Evolutionary conservation across 2,113 vertebrate species (phyloP), one percentile per base, ranked within the genome.

Genomic region (Procavia capensis): DNA sequence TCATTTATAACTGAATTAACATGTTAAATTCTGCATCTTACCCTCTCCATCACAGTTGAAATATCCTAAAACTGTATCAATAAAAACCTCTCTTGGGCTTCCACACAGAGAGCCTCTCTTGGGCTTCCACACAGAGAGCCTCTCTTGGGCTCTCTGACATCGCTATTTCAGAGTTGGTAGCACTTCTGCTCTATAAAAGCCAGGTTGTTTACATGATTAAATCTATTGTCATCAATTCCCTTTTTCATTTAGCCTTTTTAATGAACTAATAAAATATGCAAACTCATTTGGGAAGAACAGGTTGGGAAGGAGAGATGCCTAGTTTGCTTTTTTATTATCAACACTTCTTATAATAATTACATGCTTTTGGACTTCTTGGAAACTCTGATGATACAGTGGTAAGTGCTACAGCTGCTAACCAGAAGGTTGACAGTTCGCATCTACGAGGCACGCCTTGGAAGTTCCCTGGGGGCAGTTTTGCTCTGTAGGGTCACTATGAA

Each of bases 1-100:
- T 93, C 36, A 45, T 75, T 80, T 36, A 68, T 17, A 92, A 47
- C 41, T 82, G 76, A 94, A 70, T 79, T 61, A 91, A 91, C 93
- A 83, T 27, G n/a, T 41, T 83, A 27, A 9, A 43, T 76, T 41
- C 41, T 27, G 14, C 86, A 64, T 84, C 89, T 91, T 39, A 29
- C 54, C 9, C 24, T 9, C 50, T 81, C 27, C 76, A 20, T n/a
- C 76, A 39, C 34, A 93, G 36, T 39, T 75, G 8, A 88, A 90
- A 63, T 6, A 84, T 88, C 31, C 47, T 47, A 50, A 84, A 20
- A 0, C 10, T 34, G 0, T 6, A 25, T 80, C 50, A 88, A 45
- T 47, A 80, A 59, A 74, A 82, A 72, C n/a, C 34, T 84, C 22
- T 93, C 66, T 75, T 24, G 17, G 75, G 22, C 8, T 80, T 95